A percentile compares a stretch with the other conserved stretches of the same genome.
Conservation (phyloP, 2,113 vertebrate species). For the Brachirus orientalis region DNA sequence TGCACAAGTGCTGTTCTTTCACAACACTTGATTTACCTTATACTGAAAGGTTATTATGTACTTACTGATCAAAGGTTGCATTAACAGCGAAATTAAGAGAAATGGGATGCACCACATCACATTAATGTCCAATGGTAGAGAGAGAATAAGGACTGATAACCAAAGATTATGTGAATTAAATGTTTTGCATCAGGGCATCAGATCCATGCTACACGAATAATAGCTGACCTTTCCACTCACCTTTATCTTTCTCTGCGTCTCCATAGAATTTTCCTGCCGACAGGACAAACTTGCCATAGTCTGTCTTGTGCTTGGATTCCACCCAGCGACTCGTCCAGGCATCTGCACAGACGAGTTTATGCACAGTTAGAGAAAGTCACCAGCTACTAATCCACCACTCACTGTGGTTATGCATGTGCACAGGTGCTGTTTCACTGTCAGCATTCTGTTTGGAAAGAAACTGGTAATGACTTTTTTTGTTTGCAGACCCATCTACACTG, state of each 20-base stretch:
- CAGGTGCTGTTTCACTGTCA: slow-evolving; percentile 33
- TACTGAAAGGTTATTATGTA: too few species aligned
- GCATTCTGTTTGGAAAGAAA: too few species aligned
- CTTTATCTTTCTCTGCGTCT: slow-evolving; percentile 86
- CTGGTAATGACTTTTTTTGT: too few species aligned
- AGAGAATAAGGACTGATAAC: neutral
- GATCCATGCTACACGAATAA: neutral
- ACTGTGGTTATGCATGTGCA: slow-evolving; percentile 17
- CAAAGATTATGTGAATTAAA: neutral
- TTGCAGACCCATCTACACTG: too few species aligned
- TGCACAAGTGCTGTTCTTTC: too few species aligned
- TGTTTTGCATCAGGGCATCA: neutral
- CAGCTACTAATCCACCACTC: neutral
- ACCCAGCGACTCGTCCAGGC: slow-evolving; percentile 82
- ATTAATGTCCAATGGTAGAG: too few species aligned
- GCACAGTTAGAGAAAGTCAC: neutral
- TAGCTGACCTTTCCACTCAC: slow-evolving; percentile 58
- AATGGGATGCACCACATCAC: too few species aligned
- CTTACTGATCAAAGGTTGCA: too few species aligned
- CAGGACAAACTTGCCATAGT: slow-evolving; percentile 85
- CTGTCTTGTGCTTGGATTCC: slow-evolving; percentile 83
- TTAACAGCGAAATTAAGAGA: too few species aligned
- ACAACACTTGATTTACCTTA: too few species aligned
- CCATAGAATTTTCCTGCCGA: slow-evolving; percentile 84
- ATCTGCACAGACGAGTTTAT: slow-evolving; percentile 67